Conservation (phyloP, 2,888 invertebrate species). For the Cheilosia soror region DNA sequence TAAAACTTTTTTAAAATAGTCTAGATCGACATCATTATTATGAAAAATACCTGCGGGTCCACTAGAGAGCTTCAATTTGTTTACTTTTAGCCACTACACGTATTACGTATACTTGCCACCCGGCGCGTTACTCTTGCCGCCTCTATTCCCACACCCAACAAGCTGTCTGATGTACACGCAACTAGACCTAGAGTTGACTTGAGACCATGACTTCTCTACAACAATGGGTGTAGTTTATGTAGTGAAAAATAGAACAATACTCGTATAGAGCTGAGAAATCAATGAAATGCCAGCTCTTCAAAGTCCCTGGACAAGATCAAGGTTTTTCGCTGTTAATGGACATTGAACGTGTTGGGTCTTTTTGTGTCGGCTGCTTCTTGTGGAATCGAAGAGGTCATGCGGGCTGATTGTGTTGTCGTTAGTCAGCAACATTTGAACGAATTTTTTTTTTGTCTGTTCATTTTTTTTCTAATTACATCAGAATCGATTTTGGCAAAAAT, state of each 20-base stretch:
- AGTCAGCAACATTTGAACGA: neutral
- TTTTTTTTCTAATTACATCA: neutral
- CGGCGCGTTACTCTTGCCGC: neutral
- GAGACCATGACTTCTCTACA: neutral
- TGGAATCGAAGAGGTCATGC: neutral
- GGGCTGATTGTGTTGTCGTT: neutral
- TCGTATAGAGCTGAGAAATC: neutral
- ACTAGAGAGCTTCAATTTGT: neutral
- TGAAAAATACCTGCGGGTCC: neutral
- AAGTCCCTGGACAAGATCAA: conserved; percentile 9
- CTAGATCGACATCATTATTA: conserved; percentile 3
- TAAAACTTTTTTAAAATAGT: neutral
- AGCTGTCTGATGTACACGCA: neutral
- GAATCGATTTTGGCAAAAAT: neutral
- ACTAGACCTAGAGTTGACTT: neutral
- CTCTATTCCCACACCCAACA: neutral
- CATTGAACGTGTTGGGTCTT: neutral
- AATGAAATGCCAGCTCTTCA: conserved; percentile 3
- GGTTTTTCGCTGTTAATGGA: conserved; percentile 19
- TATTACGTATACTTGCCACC: neutral
- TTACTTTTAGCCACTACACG: conserved; percentile 3
- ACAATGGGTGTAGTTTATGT: neutral
- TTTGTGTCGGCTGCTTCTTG: neutral
- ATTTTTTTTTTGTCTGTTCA: neutral
- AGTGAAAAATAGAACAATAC: neutral